Percentiles rank a stretch among this genome's conserved stretches.
Evolutionary conservation across 2,888 invertebrate species (phyloP).

Genomic region (Diogma glabrata): DNA sequence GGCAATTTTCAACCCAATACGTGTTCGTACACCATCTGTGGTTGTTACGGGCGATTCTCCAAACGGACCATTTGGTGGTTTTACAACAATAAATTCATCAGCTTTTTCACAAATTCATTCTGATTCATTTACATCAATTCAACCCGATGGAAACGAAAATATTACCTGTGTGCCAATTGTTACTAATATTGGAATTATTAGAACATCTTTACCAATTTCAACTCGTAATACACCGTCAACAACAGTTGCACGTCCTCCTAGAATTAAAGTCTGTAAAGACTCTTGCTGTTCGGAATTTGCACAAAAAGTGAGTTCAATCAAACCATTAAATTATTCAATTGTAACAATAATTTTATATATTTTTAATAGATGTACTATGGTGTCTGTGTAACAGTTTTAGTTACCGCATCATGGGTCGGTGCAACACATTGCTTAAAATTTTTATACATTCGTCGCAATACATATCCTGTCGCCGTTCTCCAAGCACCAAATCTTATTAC

Average conservation of each 20-base stretch:
- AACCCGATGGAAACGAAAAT: slow-evolving; percentile 41
- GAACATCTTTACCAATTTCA: slow-evolving; percentile 24
- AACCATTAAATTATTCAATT: background rate
- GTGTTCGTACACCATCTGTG: slow-evolving; percentile 55
- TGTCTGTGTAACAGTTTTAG: slow-evolving; percentile 70
- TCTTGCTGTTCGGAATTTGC: slow-evolving; percentile 74
- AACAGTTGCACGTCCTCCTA: slow-evolving; percentile 26
- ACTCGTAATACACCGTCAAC: slow-evolving; percentile 24
- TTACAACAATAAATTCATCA: slow-evolving; percentile 36
- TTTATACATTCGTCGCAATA: slow-evolving; percentile 48
- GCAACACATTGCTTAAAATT: slow-evolving; percentile 87
- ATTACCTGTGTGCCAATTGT: slow-evolving; percentile 17
- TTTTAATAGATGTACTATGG: slow-evolving; percentile 72
- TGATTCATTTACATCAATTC: slow-evolving; percentile 47
- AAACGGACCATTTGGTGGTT: slow-evolving; percentile 39
- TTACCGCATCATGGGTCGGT: slow-evolving; percentile 86
- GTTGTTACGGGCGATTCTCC: slow-evolving; percentile 54
- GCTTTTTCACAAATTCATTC: slow-evolving; percentile 41
- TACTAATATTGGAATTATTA: slow-evolving; percentile 25
- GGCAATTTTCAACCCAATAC: slow-evolving; percentile 68
- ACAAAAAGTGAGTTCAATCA: slow-evolving; percentile 51
- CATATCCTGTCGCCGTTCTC: slow-evolving; percentile 23
- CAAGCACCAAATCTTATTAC: background rate
- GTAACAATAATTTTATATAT: background rate
- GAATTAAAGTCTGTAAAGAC: slow-evolving; percentile 47